These are phyloP conservation scores for Trissolcus brochymenae DNA, from an alignment of 2,888 invertebrate species.

Conservation along the genomic window DNA sequence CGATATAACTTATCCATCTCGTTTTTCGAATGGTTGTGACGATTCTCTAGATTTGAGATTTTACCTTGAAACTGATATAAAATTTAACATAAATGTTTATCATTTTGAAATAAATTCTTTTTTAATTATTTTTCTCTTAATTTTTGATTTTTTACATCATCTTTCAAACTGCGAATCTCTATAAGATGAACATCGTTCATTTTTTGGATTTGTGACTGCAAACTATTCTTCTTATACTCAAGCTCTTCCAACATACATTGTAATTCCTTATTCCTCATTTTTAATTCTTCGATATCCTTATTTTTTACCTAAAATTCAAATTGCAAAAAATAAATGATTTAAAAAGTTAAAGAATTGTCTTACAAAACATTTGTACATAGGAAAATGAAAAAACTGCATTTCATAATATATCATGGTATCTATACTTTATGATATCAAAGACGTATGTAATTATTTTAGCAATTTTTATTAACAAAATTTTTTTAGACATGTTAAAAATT, in stretches of 20 bases:
- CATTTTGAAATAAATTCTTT: neutral
- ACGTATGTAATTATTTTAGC: no score
- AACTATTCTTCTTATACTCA: neutral
- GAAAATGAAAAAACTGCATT: neutral
- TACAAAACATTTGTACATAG: neutral
- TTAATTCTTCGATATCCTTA: slow-evolving; percentile 36
- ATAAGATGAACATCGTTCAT: slow-evolving; percentile 1
- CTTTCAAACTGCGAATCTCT: slow-evolving; percentile 20
- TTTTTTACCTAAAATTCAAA: slow-evolving; percentile 27
- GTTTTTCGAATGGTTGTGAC: no score
- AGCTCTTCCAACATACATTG: neutral
- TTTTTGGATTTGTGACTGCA: slow-evolving; percentile 15
- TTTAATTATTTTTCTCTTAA: neutral
- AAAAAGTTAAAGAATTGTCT: neutral
- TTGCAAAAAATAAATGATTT: neutral
- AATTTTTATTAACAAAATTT: no score
- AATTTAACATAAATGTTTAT: slow-evolving; percentile 1
- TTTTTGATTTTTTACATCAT: slow-evolving; percentile 14
- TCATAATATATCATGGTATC: no score
- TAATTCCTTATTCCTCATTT: slow-evolving; percentile 12
- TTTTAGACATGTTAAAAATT: no score
- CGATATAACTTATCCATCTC: no score
- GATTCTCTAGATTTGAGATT: no score
- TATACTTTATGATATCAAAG: no score
- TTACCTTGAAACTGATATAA: neutral